Conservation (phyloP, 2,797 vertebrate species). For the Lutjanus argentimaculatus region DNA sequence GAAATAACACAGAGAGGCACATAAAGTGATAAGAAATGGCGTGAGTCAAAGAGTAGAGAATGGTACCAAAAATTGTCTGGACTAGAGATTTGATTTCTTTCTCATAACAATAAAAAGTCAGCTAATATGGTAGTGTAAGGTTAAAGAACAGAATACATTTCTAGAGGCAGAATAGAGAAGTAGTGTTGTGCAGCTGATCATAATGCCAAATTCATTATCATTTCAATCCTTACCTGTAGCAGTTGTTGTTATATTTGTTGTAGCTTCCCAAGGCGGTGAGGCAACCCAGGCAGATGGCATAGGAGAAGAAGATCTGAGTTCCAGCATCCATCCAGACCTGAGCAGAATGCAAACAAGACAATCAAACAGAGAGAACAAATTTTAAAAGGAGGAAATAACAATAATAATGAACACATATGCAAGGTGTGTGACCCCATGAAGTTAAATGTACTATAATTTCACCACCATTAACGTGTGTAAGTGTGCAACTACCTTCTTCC, state of each 20-base stretch:
- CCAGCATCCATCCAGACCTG: slow-evolving; percentile 99
- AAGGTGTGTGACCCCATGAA: too few species aligned
- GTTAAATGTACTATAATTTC: too few species aligned
- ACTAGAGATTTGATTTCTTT: neutral
- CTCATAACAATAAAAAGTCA: neutral
- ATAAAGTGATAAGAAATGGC: neutral
- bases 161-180: neutral
- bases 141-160: neutral
- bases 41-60: neutral
- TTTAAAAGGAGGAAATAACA: neutral
- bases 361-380: neutral
- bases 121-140: neutral
- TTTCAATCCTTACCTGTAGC: slow-evolving; percentile 90
- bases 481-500: too few species aligned
- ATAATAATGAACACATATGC: too few species aligned
- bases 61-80: neutral
- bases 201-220: neutral
- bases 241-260: slow-evolving; percentile 98
- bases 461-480: too few species aligned
- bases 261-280: slow-evolving; percentile 97
- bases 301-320: slow-evolving; percentile 98
- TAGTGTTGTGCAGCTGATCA: neutral
- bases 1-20: slow-evolving; percentile 32
- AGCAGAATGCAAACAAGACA: neutral
- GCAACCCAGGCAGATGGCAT: slow-evolving; percentile 96